Base-by-base conservation (phyloP, 1,140 invertebrate species). In the Drosophila ananassae region DNA sequence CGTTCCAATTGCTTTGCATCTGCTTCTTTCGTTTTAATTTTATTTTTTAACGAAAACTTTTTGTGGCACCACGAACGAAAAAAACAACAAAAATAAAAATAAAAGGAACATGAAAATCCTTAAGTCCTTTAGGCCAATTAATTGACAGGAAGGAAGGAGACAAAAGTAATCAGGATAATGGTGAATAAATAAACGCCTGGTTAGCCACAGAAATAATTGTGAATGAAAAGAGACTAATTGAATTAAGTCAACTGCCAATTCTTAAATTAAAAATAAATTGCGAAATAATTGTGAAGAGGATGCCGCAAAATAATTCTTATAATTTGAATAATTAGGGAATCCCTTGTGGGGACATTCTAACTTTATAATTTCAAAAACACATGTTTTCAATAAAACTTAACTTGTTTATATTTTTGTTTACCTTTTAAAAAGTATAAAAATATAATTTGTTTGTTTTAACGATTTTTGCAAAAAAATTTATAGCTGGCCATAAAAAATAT, bases 1-100 rank as follows among this genome's bases (percentile, higher is more conserved):
- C 74, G 67, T 87, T 85, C 72, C 75, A 62, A 74, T 73, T 62
- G 37, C 41, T 48, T 37, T 51, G 47, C 54, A 59, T 68, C 56
- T 72, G 54, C 56, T 67, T 66, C 51, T 61, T 63, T 52, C 59
- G 54, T 32, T 79, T 75, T 77, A 73, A 73, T 76, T 84, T 84
- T 85, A 64, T 39, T 48, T 22, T 21, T 24, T 47, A 22, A 21
- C 17, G 21, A 22, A 47, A 47, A 47, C 17, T 47, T 47, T 47
- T 47, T 47, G 44, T 22, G 44, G 44, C 8, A 9, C 34, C 17
- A 17, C 17, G 17, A 17, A 1, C 17, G 17, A 4, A 10, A n/a
- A 37, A 37, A n/a, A 37, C 10, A 3, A 37, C n/a, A 12, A 28
- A 25, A 21, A 28, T 22, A 64, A 34, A 12, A 68, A 52, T 55